Evolutionary conservation across 2,888 invertebrate genomes (phyloP).

Genomic region (Masnerella sp.): DNA sequence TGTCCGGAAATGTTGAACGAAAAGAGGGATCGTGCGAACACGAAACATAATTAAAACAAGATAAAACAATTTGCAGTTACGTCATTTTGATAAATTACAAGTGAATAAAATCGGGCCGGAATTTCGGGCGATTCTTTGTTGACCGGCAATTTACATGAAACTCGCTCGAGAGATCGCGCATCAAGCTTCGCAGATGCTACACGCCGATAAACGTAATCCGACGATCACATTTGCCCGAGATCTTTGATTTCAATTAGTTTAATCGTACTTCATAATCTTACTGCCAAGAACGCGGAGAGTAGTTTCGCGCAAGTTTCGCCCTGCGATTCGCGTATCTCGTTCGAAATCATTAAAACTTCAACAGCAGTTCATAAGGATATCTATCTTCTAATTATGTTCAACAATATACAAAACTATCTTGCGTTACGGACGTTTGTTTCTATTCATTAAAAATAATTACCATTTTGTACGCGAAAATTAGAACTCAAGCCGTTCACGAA

Average conservation of each 20-base stretch:
- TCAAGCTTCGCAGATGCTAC: conserved; percentile 29
- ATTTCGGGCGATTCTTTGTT: conserved; percentile 30
- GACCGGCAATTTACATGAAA: conserved; percentile 36
- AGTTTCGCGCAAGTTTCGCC: conserved; percentile 44
- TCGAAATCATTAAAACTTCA: conserved; percentile 56
- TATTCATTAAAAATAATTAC: conserved; percentile 40
- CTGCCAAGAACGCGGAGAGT: conserved; percentile 35
- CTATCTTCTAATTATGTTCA: conserved; percentile 48
- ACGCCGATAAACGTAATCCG: conserved; percentile 45
- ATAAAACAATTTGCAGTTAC: conserved; percentile 45
- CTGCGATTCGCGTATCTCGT: conserved; percentile 43
- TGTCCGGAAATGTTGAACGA: too few relatives aligned
- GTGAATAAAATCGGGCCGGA: conserved; percentile 31
- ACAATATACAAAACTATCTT: conserved; percentile 40
- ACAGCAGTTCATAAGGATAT: conserved; percentile 55
- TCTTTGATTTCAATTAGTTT: conserved; percentile 58
- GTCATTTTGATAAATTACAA: conserved; percentile 43
- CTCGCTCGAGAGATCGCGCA: conserved; percentile 31
- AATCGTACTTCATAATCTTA: conserved; percentile 54
- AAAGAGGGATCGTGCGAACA: conserved; percentile 9
- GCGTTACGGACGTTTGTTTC: conserved; percentile 16
- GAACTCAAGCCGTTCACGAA: background rate
- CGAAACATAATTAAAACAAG: conserved; percentile 25
- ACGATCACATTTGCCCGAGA: conserved; percentile 50
- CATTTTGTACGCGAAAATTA: conserved; percentile 1